Evolutionary conservation across 2,113 vertebrate genomes (phyloP), one percentile per base, ranked within the genome.

Genomic region (Anoplopoma fimbria): DNA sequence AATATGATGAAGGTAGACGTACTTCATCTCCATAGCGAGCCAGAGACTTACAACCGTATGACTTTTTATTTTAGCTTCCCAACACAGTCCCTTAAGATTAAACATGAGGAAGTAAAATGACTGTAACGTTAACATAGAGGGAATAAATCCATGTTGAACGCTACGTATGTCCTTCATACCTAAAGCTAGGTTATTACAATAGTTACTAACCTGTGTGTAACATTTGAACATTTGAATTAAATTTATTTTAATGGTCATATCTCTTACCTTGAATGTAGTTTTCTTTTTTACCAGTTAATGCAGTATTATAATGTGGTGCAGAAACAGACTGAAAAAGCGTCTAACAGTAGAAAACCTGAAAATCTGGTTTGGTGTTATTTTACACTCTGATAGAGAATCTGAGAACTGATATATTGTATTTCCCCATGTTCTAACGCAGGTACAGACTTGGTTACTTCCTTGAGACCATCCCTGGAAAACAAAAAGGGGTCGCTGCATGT

Each of bases 371-470:
- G 31, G 70, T 58, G 7, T 23, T 21, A 9, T 13, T 31, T 31
- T 23, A 12, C n/a, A 29, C 29, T 14, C 17, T 15, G 14, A 4
- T 17, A 6, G 21, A 68, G 53, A 36, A 38, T 61, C 6, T 69
- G 21, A 53, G 1, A 60, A 2, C 21, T 45, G 27, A 55, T 47
- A 21, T 33, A 0, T 25, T 17, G 1, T 3, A 1, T 10, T 45
- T 10, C 10, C 31, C 4, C n/a, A 1, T 27, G 1, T 57, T 75
- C 13, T 27, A 67, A 55, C 70, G 51, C 77, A 88, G 79, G 57
- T 72, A 33, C 36, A 60, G 77, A 69, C 67, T n/a, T 53, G 17
- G 40, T 38, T 19, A 33, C 27, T 19, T 21, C 58, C 3, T 25
- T 40, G 29, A 57, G n/a, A n/a, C 36, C 10, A 36, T 7, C 17